Evolutionary conservation across 2,113 vertebrate species (phyloP).

Genomic region (Myodes glareolus): DNA sequence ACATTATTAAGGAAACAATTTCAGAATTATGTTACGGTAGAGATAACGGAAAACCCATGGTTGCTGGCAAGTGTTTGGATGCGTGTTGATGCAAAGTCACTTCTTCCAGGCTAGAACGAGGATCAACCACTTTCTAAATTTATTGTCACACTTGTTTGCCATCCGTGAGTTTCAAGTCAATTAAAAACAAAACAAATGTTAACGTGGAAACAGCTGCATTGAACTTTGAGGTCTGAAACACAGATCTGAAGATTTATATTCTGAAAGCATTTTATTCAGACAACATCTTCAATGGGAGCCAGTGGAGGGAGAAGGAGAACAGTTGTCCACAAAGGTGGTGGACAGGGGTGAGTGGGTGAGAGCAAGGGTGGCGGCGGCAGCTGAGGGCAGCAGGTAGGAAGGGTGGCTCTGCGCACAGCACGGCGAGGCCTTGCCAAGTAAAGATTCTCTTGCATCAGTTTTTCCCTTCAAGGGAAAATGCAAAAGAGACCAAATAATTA

Average conservation of each 20-base stretch:
- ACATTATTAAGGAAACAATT: slow-evolving; percentile 62
- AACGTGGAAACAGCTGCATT: background rate
- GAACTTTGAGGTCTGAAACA: slow-evolving; percentile 46
- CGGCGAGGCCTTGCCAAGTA: background rate
- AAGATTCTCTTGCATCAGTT: background rate
- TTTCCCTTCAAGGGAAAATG: background rate
- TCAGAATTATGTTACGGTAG: slow-evolving; percentile 44
- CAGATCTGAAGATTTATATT: slow-evolving; percentile 3
- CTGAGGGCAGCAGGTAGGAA: background rate
- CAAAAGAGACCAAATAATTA: background rate
- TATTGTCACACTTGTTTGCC: slow-evolving; percentile 57
- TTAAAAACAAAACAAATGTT: slow-evolving; percentile 23
- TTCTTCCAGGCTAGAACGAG: slow-evolving; percentile 47
- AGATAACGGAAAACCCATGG: slow-evolving; percentile 62
- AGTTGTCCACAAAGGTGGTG: background rate
- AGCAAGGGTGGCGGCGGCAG: fast-evolving
- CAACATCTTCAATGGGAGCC: background rate
- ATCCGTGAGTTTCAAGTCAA: slow-evolving; percentile 40
- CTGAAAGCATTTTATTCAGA: background rate
- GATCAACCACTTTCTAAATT: slow-evolving; percentile 30
- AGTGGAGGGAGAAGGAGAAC: background rate
- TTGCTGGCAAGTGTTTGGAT: slow-evolving; percentile 22
- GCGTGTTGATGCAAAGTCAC: slow-evolving; percentile 51
- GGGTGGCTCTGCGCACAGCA: background rate
- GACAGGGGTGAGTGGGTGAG: background rate